phyloP scores from a whole-genome alignment of 2,797 vertebrate genomes.

The Paratrypauchen microcephalus region DNA sequence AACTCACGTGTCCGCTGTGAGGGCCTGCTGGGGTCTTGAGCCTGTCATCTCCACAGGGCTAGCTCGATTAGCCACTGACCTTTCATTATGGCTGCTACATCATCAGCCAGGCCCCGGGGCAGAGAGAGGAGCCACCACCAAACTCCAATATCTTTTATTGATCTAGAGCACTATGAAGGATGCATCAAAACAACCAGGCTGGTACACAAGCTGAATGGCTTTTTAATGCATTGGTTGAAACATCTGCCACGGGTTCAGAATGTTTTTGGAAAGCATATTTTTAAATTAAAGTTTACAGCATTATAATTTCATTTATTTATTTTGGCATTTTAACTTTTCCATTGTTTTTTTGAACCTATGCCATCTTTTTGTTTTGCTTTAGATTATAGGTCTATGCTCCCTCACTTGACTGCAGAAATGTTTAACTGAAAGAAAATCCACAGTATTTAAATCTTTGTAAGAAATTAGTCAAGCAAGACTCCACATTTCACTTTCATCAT shows the following conservation, averaged over 20 bases:
- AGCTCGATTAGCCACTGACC: conserved; percentile 54
- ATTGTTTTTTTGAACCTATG: too few relatives aligned
- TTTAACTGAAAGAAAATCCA: too few relatives aligned
- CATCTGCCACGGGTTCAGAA: not conserved
- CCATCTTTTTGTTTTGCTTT: too few relatives aligned
- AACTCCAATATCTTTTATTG: conserved; percentile 53
- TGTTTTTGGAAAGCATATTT: not conserved
- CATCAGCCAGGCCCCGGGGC: conserved; percentile 33
- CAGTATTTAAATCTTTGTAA: too few relatives aligned
- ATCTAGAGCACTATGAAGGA: conserved; percentile 34
- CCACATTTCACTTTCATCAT: too few relatives aligned
- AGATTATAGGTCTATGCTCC: too few relatives aligned
- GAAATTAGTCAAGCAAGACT: too few relatives aligned
- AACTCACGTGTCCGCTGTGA: conserved; percentile 18
- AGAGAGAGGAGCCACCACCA: conserved; percentile 26
- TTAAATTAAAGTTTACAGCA: not conserved
- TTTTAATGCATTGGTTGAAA: not conserved
- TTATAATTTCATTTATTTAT: too few relatives aligned
- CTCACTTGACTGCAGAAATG: too few relatives aligned
- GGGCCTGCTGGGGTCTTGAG: conserved; percentile 27
- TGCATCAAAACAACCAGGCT: conserved; percentile 29
- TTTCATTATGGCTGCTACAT: conserved; percentile 54
- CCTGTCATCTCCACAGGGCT: conserved; percentile 33
- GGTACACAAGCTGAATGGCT: conserved; percentile 1
- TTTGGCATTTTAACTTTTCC: too few relatives aligned